Percentiles rank a stretch among this genome's conserved stretches.
Evolutionary conservation across 2,113 vertebrate species (phyloP).

Genomic region (Passer montanus): DNA sequence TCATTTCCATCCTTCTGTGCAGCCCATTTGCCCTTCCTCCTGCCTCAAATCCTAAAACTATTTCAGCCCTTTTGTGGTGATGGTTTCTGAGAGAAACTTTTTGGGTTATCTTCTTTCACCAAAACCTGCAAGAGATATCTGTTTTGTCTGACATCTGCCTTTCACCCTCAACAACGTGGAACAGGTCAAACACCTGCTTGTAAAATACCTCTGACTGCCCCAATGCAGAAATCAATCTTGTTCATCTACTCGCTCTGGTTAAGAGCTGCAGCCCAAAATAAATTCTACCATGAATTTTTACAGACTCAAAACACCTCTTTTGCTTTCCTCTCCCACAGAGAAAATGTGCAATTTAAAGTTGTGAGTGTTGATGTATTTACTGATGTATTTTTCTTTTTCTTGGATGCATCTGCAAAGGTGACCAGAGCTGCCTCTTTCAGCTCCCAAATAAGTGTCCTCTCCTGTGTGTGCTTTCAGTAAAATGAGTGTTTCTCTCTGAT

Average conservation of each 20-base stretch:
- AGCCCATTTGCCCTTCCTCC: background rate
- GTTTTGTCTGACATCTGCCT: background rate
- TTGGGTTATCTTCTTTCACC: background rate
- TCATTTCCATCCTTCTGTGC: background rate
- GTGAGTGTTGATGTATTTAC: background rate
- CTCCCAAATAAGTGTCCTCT: background rate
- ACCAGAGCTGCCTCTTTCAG: background rate
- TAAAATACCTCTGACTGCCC: background rate
- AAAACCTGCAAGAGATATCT: background rate
- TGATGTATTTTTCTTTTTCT: background rate
- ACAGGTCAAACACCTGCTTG: background rate
- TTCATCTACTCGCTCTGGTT: background rate
- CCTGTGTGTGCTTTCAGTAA: background rate
- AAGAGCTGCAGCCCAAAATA: background rate
- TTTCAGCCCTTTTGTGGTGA: background rate
- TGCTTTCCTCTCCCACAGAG: background rate
- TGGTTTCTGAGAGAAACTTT: background rate
- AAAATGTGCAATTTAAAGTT: background rate
- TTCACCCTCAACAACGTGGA: background rate
- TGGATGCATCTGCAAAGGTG: background rate
- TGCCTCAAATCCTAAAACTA: background rate
- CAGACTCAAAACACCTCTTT: background rate
- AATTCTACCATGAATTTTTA: background rate
- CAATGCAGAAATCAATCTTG: background rate
- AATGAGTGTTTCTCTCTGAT: background rate